Evolutionary conservation across 2,113 vertebrate species (phyloP).

Genomic region (Notothenia coriiceps): DNA sequence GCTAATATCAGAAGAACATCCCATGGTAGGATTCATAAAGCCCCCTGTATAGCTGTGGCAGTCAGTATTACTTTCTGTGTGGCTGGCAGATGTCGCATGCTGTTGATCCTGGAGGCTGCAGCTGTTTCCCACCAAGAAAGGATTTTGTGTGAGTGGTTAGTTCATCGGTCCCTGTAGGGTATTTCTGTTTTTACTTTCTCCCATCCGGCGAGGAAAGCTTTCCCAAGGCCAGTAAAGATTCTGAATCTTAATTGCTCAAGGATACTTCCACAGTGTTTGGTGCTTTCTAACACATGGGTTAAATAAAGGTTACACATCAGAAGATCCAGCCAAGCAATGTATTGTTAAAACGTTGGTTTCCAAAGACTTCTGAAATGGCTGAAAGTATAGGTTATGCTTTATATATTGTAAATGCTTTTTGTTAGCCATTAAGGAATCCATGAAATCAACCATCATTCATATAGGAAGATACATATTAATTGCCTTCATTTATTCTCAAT

Average conservation of each 20-base stretch:
- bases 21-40: not conserved
- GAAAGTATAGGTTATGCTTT: not conserved
- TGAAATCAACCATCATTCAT: not conserved
- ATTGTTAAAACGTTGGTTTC: not conserved
- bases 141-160: constrained; percentile 10
- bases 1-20: not conserved
- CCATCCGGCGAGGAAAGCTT: not conserved
- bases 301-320: not conserved
- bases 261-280: not conserved
- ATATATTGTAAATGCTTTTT: not conserved
- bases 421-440: not conserved
- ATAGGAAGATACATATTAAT: constrained; percentile 5
- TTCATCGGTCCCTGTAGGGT: constrained; percentile 8
- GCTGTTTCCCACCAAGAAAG: constrained; percentile 24
- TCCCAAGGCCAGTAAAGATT: constrained; percentile 7
- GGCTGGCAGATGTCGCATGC: constrained; percentile 21
- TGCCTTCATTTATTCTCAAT: constrained; percentile 28
- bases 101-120: constrained; percentile 18
- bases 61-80: constrained; percentile 5
- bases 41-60: not conserved
- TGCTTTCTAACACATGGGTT: not conserved
- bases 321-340: not conserved
- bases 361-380: not conserved
- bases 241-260: constrained; percentile 24
- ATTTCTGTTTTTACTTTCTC: constrained; percentile 6